Base-by-base conservation (phyloP, 2,888 invertebrate species). In the Syrista parreyssii region DNA sequence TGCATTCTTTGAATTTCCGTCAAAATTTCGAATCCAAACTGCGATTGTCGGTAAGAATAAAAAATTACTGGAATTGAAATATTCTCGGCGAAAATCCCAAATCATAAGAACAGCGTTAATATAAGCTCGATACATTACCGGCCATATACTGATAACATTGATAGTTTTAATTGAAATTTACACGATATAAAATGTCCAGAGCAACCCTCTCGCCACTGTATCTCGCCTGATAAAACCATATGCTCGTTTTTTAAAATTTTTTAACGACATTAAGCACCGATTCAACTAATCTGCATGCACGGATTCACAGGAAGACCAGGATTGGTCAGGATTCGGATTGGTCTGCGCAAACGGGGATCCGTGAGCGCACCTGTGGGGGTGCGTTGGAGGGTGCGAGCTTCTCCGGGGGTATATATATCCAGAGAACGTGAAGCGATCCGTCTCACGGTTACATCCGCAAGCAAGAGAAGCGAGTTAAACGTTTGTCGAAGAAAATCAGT, bases 381-480 rank as follows among this genome's bases (percentile, higher is more conserved):
- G 74, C 74, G 74, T 74, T 35, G 35, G 74, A 33, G 74, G 74
- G 74, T 74, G 74, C 74, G 74, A 74, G 34, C 36, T 35, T 55
- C 55, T 55, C 55, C 23, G 23, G 30, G 74, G 74, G 74, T 74
- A 74, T 74, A 74, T 74, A 74, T 74, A 74, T 36, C 81, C 78
- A 31, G 73, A 73, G 79, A 74, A 79, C 78, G 75, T 76, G 30
- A 75, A 71, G 78, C 76, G 36, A 78, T 79, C 75, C 78, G 36
- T 76, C 68, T 76, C 74, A 75, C 75, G 75, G 79, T 79, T 77
- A 79, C 76, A 78, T 75, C 76, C 72, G 76, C 78, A 76, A 79
- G 73, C 74, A 75, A 69, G 32, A 71, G 71, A 32, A 33, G 12
- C 71, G 11, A 71, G 71, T 71, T 71, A 15, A 71, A 71, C 55